A percentile compares a stretch with the other conserved stretches of the same genome.
phyloP scores from a whole-genome alignment of 2,113 vertebrate genomes.

The Channa argus region DNA sequence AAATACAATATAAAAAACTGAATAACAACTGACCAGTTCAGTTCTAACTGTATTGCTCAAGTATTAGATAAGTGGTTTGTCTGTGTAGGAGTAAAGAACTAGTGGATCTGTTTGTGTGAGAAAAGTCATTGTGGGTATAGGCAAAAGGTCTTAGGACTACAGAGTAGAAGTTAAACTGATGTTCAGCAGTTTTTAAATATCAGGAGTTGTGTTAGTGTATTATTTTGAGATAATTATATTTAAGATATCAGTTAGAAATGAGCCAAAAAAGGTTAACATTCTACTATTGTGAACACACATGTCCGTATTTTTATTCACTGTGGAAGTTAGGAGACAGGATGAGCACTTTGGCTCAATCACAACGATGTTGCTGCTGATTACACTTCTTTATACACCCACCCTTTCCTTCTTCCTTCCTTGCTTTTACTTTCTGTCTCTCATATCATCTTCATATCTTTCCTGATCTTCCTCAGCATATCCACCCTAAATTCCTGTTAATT shows the following conservation, averaged over 20 bases:
- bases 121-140: conserved; percentile 15
- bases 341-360: conserved; percentile 35
- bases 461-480: conserved; percentile 33
- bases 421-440: conserved; percentile 46
- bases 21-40: conserved; percentile 7
- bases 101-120: conserved; percentile 51
- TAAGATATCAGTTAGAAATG: no score
- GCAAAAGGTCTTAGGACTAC: conserved; percentile 27
- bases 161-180: conserved; percentile 29
- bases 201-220: neutral
- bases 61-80: conserved; percentile 16
- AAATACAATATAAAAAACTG: neutral
- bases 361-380: conserved; percentile 45
- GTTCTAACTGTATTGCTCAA: conserved; percentile 17
- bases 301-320: neutral
- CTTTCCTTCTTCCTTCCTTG: conserved; percentile 41
- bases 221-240: neutral
- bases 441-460: conserved; percentile 59
- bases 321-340: conserved; percentile 18
- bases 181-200: neutral
- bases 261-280: no score
- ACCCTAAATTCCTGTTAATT: conserved; percentile 8
- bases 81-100: conserved; percentile 38
- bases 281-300: neutral
- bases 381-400: conserved; percentile 52